phyloP scores from a whole-genome alignment of 2,797 vertebrate genomes.

The Enteromius anoplus region DNA sequence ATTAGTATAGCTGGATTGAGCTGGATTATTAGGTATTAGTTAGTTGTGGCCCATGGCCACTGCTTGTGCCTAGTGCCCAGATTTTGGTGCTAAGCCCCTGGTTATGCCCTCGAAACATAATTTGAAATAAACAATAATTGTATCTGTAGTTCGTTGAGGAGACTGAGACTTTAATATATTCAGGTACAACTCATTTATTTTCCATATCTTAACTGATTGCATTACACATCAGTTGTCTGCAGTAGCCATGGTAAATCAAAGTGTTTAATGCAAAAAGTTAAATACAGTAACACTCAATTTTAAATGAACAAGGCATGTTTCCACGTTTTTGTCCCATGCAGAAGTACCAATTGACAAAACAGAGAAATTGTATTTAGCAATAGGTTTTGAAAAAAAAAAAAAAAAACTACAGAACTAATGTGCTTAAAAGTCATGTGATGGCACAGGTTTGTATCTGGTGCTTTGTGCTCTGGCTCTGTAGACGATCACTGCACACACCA shows the following conservation, averaged over 20 bases:
- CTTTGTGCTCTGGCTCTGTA: neutral
- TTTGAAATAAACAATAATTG: too few relatives aligned
- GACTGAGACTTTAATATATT: too few relatives aligned
- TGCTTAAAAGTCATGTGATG: neutral
- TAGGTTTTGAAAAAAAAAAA: neutral
- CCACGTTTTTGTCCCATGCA: neutral
- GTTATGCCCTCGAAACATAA: too few relatives aligned
- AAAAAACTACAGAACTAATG: neutral
- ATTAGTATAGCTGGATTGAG: too few relatives aligned
- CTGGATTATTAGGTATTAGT: too few relatives aligned
- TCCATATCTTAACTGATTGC: too few relatives aligned
- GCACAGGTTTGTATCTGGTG: neutral
- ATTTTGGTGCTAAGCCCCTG: too few relatives aligned
- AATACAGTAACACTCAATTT: neutral
- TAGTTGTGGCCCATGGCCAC: too few relatives aligned
- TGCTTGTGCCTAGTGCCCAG: too few relatives aligned
- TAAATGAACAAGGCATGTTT: neutral
- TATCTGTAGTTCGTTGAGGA: too few relatives aligned
- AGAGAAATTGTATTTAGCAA: neutral
- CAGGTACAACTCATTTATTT: too few relatives aligned
- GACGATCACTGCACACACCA: conserved; percentile 1
- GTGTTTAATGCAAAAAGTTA: neutral
- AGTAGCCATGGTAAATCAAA: neutral
- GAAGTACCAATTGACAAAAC: neutral
- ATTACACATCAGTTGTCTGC: too few relatives aligned